Base-by-base conservation (phyloP, 2,113 vertebrate genomes). In the Ceyx margarethae region DNA sequence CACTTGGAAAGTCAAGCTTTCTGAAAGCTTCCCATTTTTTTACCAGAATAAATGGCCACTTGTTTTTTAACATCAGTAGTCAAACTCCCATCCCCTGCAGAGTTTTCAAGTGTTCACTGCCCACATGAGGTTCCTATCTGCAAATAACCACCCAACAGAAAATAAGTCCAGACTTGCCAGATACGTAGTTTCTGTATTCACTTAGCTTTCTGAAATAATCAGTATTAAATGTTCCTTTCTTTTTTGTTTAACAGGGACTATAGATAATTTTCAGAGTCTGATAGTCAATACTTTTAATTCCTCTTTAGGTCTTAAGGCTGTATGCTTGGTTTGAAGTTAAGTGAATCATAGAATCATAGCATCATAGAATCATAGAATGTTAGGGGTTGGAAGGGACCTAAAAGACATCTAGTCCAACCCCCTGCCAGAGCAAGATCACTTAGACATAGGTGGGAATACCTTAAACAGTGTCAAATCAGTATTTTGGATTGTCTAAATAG, bases 401-500 rank as follows among this genome's bases (percentile, higher is more conserved):
- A 37, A 37, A 37, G 37, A 37, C 37, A 37, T 37, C 37, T 37
- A 37, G 37, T 37, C 37, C 37, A 37, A 37, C 37, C 37, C 37
- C 10, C 37, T 37, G 37, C 37, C 37, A 37, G 37, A 37, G 37
- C 37, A 37, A 11, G 10, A 37, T 37, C 37, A 37, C 37, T 11
- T 37, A 37, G 37, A 37, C 37, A 37, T 37, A 37, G 37, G 37
- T 37, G 37, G 37, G 37, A 37, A 90, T 93, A 86, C 64, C 86
- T 75, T 85, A 29, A 88, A 64, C 48, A 33, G 48, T 74, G 80
- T 83, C 65, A 91, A 81, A 93, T 80, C 91, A 96, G 95, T 93
- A 94, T 93, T 96, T 93, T 95, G 50, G 80, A 88, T 54, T 80
- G 83, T 75, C 85, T 86, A 68, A 94, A 81, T 43, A 87, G 83